A percentile compares a stretch with the other conserved stretches of the same genome.
These are phyloP conservation scores for Mohoua ochrocephala DNA, from an alignment of 2,113 vertebrate species.

Conservation along the genomic window DNA sequence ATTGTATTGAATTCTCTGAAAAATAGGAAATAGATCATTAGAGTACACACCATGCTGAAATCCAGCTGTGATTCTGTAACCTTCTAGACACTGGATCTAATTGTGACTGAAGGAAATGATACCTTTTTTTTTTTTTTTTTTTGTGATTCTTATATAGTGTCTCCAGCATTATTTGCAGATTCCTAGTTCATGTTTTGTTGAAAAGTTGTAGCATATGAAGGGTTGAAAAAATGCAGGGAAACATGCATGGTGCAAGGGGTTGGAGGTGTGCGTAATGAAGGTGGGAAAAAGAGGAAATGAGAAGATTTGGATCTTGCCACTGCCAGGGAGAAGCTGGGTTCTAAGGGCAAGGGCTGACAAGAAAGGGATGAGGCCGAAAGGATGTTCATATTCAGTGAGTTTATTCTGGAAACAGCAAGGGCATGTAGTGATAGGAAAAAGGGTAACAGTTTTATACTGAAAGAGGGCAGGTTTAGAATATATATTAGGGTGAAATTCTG, in stretches of 20 bases:
- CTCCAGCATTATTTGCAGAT: not conserved
- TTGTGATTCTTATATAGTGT: not conserved
- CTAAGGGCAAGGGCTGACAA: not conserved
- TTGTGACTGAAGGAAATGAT: not conserved
- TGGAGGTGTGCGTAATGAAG: not conserved
- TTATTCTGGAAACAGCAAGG: not conserved
- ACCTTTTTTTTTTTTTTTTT: not conserved
- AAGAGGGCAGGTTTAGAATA: not conserved
- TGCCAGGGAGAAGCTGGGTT: not conserved
- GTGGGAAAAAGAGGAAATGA: not conserved
- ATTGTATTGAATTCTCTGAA: not conserved
- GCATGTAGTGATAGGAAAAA: not conserved
- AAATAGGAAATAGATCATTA: conserved; percentile 21
- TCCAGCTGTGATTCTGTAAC: not conserved
- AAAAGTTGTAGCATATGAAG: not conserved
- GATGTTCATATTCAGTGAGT: not conserved
- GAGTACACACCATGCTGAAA: not conserved
- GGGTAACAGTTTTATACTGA: not conserved
- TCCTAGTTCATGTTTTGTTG: not conserved
- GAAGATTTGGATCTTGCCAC: not conserved
- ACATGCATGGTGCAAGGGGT: not conserved
- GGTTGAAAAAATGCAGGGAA: not conserved
- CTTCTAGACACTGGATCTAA: not conserved
- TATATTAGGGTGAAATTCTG: not conserved
- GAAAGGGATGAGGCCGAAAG: not conserved